Conservation (phyloP, 2,113 vertebrate species). For the Rissa tridactyla region DNA sequence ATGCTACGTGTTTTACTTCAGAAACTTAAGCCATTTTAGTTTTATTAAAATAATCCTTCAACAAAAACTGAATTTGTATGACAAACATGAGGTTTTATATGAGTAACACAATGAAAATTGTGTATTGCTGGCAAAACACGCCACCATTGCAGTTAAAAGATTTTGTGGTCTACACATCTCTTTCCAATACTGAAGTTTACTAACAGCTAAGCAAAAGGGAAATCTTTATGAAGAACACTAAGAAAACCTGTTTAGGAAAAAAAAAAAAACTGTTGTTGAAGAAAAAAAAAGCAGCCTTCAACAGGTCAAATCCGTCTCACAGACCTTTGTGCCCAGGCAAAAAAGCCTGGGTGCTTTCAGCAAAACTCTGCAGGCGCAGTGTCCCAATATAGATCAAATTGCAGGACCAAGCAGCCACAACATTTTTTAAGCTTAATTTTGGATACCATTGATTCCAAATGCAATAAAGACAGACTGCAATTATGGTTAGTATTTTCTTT, state of each 20-base stretch:
- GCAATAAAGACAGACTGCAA: conserved; percentile 21
- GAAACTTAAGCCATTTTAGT: conserved; percentile 57
- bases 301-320: not conserved
- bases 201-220: not conserved
- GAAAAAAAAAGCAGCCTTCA: not conserved
- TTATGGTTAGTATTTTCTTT: conserved; percentile 26
- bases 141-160: not conserved
- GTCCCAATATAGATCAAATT: not conserved
- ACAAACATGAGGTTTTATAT: not conserved
- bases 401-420: not conserved
- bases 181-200: not conserved
- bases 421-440: conserved; percentile 2
- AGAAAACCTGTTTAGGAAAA: not conserved
- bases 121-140: not conserved
- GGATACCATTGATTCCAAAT: conserved; percentile 30
- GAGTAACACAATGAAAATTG: not conserved
- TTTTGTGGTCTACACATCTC: not conserved
- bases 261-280: not conserved
- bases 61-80: not conserved
- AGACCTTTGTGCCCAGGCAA: not conserved
- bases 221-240: not conserved
- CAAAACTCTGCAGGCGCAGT: not conserved
- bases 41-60: conserved; percentile 50
- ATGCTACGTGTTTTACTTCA: conserved; percentile 49
- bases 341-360: not conserved